Evolutionary conservation across 1,140 invertebrate genomes (phyloP), one percentile per base, ranked within the genome.

Genomic region (Phocides pigmalion): DNA sequence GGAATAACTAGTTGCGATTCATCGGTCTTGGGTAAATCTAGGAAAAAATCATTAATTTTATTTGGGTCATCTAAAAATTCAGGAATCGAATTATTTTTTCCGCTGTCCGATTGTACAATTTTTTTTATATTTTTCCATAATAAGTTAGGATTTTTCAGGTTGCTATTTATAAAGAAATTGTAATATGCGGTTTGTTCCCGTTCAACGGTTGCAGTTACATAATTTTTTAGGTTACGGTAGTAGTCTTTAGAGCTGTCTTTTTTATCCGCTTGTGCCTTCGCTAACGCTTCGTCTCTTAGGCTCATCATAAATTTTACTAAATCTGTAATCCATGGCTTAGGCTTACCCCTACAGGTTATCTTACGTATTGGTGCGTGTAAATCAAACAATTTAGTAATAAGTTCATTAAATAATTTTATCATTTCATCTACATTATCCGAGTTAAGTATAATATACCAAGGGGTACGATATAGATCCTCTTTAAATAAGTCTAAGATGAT

Each of bases 311-410:
- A 42, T 37, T 51, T 66, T n/a, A 74, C 25, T 11, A 32, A 67
- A 15, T 64, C 58, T n/a, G 71, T 73, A 8, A 73, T 58, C 68
- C 71, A 74, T 8, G 72, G 72, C 14, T 39, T 49, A 0, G 58
- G 47, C 11, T 35, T 41, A 16, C 20, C 58, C 25, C 44, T 47
- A 37, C 64, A 15, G 6, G 22, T 37, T 41, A 44, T 41, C 14
- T 49, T 46, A 19, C n/a, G 47, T 3, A 54, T 6, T n/a, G 72
- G 72, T 12, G 72, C 68, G 51, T 74, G 68, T 11, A 54, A 12
- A 53, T 70, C 65, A 56, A 68, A 74, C 9, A 70, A n/a, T 19
- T 32, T 8, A 9, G 17, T 35, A 8, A 68, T 47, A 42, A 32
- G 44, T 20, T 17, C 28, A 62, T 64, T 62, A 25, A 70, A 74